Percentiles rank a stretch among this genome's conserved stretches.
Evolutionary conservation across 2,113 vertebrate species (phyloP).

Genomic region (Ailurus styani): DNA sequence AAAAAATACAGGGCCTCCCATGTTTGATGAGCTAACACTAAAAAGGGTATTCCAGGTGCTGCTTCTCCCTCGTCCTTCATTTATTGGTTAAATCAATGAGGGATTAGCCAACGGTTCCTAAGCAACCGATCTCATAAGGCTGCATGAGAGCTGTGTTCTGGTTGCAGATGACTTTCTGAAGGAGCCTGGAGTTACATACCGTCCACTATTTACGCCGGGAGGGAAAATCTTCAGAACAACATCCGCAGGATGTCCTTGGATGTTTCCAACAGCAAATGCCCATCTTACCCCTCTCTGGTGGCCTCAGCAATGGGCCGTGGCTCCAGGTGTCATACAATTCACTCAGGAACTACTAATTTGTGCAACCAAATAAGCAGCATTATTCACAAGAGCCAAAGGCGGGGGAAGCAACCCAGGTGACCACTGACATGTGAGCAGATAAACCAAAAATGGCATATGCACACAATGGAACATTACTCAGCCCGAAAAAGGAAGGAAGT

Average conservation of each 20-base stretch:
- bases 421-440: background rate
- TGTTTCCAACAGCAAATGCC: background rate
- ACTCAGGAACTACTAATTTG: background rate
- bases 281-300: accelerated
- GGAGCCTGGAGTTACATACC: background rate
- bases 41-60: background rate
- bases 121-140: background rate
- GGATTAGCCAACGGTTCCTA: conserved; percentile 14
- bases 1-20: background rate
- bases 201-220: background rate
- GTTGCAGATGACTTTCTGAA: background rate
- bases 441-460: background rate
- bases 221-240: background rate
- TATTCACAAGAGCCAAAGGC: background rate
- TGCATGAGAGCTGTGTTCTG: background rate
- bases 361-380: background rate
- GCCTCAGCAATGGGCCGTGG: background rate
- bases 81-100: background rate
- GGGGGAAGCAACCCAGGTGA: background rate
- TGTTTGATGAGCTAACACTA: background rate
- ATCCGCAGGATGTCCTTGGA: background rate
- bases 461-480: background rate
- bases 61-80: background rate
- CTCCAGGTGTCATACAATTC: background rate
- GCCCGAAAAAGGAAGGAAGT: background rate